phyloP scores from a whole-genome alignment of 2,888 invertebrate species.

The Yponomeuta sedellus region DNA sequence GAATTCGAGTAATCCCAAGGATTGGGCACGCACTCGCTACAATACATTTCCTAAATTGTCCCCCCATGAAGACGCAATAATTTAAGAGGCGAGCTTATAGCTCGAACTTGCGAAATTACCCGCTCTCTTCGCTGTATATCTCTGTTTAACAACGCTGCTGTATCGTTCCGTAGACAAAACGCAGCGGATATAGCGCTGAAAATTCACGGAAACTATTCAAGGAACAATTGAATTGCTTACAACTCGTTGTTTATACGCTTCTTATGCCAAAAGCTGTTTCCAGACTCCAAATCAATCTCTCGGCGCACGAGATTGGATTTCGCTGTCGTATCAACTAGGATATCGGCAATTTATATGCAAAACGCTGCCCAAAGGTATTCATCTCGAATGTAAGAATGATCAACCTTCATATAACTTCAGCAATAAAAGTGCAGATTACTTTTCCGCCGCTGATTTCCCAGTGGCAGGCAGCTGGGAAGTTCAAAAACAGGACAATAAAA shows the following conservation, averaged over 20 bases:
- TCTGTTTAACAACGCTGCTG: background rate
- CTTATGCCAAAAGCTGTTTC: background rate
- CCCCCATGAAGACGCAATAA: constrained; percentile 57
- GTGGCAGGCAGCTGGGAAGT: constrained; percentile 32
- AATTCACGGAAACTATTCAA: background rate
- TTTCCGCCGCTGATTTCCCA: constrained; percentile 67
- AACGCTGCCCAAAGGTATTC: background rate
- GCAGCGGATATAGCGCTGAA: background rate
- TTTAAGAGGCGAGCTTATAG: constrained; percentile 33
- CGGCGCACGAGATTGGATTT: background rate
- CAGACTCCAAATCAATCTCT: background rate
- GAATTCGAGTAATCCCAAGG: constrained; percentile 46
- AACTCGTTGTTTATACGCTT: background rate
- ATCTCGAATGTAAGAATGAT: constrained; percentile 4
- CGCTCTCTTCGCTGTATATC: background rate
- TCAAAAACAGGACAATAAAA: constrained; percentile 4
- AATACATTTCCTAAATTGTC: constrained; percentile 65
- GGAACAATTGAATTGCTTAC: background rate
- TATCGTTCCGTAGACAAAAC: background rate
- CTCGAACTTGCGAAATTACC: constrained; percentile 1
- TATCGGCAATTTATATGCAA: constrained; percentile 3
- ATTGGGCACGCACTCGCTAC: constrained; percentile 42
- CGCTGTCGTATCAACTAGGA: background rate
- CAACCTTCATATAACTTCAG: constrained; percentile 3
- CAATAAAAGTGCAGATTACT: constrained; percentile 28